Conservation (phyloP, 2,797 vertebrate genomes). For the Streptopelia turtur region DNA sequence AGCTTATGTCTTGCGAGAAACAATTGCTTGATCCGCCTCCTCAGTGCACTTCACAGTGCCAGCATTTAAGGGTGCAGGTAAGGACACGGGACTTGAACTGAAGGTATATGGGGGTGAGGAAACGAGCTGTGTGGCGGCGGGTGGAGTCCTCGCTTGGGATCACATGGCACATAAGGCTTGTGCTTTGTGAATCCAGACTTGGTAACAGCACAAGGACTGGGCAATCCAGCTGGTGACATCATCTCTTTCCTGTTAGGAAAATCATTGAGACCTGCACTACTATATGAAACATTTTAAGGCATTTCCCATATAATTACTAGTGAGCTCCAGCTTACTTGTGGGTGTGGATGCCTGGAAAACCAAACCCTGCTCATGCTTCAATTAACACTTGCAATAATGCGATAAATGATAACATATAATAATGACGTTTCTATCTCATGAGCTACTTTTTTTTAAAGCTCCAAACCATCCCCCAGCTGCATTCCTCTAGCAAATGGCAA, state of each 20-base stretch:
- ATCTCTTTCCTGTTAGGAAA: background rate
- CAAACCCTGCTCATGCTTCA: background rate
- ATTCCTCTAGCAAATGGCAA: background rate
- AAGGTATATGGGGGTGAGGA: background rate
- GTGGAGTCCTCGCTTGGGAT: background rate
- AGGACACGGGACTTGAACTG: background rate
- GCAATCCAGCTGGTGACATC: background rate
- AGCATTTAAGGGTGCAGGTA: rapidly evolving
- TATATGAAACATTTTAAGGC: background rate
- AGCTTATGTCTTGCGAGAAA: background rate
- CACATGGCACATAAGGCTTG: rapidly evolving
- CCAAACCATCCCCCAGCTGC: background rate
- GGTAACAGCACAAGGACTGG: background rate
- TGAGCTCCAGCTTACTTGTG: background rate
- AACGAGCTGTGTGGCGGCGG: background rate
- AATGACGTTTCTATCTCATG: background rate
- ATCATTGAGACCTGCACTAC: too few relatives aligned
- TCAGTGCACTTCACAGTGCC: background rate
- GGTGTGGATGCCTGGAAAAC: background rate
- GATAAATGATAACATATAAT: background rate
- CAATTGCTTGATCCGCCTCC: background rate
- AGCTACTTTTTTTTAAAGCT: background rate
- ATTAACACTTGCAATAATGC: background rate
- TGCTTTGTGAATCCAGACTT: background rate
- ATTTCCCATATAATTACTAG: background rate